These are phyloP conservation scores for Porites lutea DNA, from an alignment of 64 coral and sea anemone genomes.

Conservation along the genomic window DNA sequence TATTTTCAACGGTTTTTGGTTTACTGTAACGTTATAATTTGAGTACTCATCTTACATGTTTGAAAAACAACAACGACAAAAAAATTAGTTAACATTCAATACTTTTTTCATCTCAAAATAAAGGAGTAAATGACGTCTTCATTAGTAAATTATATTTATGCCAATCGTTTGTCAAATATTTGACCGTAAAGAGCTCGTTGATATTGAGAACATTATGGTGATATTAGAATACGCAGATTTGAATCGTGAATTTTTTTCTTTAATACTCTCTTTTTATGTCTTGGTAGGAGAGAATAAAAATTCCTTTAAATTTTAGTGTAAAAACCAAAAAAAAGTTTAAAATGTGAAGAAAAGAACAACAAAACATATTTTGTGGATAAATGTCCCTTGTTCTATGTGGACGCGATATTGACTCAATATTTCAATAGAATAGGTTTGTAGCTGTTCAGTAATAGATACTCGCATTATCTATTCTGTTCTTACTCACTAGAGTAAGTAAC, in stretches of 20 bases:
- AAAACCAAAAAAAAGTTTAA: not conserved
- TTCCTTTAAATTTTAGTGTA: no score
- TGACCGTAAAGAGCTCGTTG: not conserved
- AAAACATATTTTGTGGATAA: not conserved
- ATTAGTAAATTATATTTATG: not conserved
- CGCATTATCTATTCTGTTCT: not conserved
- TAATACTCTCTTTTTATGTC: not conserved
- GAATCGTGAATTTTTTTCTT: not conserved
- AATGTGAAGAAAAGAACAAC: not conserved
- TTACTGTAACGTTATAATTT: not conserved
- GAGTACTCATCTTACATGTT: not conserved
- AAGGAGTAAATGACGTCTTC: not conserved
- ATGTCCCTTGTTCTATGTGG: not conserved
- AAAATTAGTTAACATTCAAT: not conserved
- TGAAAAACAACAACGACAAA: not conserved
- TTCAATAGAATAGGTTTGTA: not conserved
- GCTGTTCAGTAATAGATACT: not conserved
- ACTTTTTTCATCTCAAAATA: not conserved
- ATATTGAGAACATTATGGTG: not conserved
- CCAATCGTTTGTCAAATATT: not conserved
- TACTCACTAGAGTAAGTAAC: no score
- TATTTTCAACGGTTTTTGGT: not conserved
- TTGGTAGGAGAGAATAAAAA: no score
- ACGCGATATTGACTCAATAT: not conserved
- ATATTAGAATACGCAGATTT: not conserved